phyloP scores from a whole-genome alignment of 1,140 invertebrate genomes.

The Oncopodura yosiiana region DNA sequence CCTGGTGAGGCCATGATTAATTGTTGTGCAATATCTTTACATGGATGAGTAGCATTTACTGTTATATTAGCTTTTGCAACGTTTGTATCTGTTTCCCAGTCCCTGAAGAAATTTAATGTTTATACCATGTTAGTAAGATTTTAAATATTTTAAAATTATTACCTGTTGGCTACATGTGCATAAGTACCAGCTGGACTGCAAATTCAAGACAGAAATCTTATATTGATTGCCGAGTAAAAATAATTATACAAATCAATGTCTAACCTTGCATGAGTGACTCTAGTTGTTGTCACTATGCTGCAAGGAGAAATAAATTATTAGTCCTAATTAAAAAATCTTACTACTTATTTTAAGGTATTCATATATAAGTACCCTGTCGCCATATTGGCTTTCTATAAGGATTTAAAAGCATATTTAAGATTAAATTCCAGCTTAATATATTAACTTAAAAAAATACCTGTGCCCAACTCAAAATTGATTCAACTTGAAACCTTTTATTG shows the following conservation, averaged over 20 bases:
- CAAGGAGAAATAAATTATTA: too few relatives aligned
- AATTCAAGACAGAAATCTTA: not conserved
- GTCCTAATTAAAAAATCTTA: too few relatives aligned
- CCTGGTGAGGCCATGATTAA: slow-evolving; percentile 37
- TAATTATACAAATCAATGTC: slow-evolving; percentile 38
- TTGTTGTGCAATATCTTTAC: slow-evolving; percentile 40
- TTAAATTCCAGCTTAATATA: too few relatives aligned
- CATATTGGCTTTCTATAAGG: too few relatives aligned
- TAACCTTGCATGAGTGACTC: slow-evolving; percentile 44
- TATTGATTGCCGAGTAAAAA: not conserved
- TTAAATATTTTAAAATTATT: too few relatives aligned
- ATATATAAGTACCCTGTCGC: too few relatives aligned
- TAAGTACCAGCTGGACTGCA: slow-evolving; percentile 37
- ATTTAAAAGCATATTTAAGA: too few relatives aligned
- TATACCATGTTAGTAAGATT: too few relatives aligned
- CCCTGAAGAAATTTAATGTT: too few relatives aligned
- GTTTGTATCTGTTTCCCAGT: slow-evolving; percentile 18
- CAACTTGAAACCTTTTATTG: slow-evolving; percentile 19
- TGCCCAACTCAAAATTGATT: slow-evolving; percentile 31
- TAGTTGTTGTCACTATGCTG: slow-evolving; percentile 45
- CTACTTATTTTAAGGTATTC: too few relatives aligned
- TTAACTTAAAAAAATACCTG: slow-evolving; percentile 17
- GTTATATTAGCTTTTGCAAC: not conserved
- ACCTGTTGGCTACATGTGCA: slow-evolving; percentile 37
- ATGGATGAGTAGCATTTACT: slow-evolving; percentile 29